These are phyloP conservation scores for Lepas anatifera DNA, from an alignment of 2,888 invertebrate genomes.

Conservation along the genomic window DNA sequence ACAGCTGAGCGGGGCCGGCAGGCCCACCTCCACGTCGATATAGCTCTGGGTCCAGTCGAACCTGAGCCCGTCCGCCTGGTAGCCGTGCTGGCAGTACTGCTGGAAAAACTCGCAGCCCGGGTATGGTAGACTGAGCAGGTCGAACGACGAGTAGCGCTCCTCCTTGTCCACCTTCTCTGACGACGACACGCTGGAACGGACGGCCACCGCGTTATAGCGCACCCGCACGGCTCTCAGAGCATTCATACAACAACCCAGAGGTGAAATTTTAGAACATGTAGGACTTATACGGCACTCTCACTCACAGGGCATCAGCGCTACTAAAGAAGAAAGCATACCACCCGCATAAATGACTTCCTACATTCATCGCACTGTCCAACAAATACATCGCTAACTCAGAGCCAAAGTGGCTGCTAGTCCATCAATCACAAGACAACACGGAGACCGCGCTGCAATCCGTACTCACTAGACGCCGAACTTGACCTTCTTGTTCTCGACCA, in stretches of 20 bases:
- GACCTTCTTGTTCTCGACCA: constrained; percentile 73
- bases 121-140: constrained; percentile 59
- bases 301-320: too few relatives aligned
- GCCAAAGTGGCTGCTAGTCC: too few relatives aligned
- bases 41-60: constrained; percentile 61
- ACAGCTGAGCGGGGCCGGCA: neutral
- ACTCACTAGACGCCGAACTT: constrained; percentile 67
- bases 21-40: constrained; percentile 50
- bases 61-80: constrained; percentile 49
- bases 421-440: too few relatives aligned
- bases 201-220: neutral
- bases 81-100: constrained; percentile 56
- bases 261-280: too few relatives aligned
- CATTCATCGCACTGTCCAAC: too few relatives aligned
- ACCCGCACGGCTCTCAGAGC: too few relatives aligned
- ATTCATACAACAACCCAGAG: too few relatives aligned
- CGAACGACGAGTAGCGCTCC: constrained; percentile 58
- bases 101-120: constrained; percentile 74
- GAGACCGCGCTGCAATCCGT: too few relatives aligned
- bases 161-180: constrained; percentile 72
- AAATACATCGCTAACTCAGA: too few relatives aligned
- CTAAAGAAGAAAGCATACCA: too few relatives aligned
- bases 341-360: too few relatives aligned
- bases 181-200: constrained; percentile 51
- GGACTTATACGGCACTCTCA: too few relatives aligned